Evolutionary conservation across 2,113 vertebrate genomes (phyloP), one percentile per base, ranked within the genome.

Genomic region (Rynchops niger): DNA sequence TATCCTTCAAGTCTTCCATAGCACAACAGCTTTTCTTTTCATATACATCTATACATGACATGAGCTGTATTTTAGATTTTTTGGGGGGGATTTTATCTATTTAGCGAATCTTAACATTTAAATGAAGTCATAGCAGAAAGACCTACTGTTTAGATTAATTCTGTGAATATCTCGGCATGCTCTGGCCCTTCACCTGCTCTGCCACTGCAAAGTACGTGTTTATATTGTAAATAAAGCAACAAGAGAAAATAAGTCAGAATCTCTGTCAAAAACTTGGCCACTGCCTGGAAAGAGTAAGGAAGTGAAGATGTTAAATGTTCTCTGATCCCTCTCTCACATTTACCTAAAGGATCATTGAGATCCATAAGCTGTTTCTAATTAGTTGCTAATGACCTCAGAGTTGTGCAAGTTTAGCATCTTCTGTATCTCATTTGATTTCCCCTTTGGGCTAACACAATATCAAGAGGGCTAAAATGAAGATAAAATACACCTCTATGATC

Each of bases 301-400:
- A 49, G 11, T 3, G 72, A 97, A 97, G n/a, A 97, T 71, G 83
- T 97, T 98, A 97, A 98, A 83, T 17, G 8, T 62, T 55, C 40
- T 89, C 83, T 56, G 80, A 96, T 94, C 56, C 81, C 40, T 40
- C 62, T 79, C 61, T 90, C 73, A 45, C n/a, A 79, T 95, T 96
- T 96, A 98, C 93, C 86, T 95, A 94, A 95, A 97, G 95, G 94
- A 96, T 95, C 95, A 79, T 52, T 97, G 95, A 49, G 69, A 96
- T 97, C 97, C 94, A 95, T 86, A 96, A 97, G 95, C 97, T 97
- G 93, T 95, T 98, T 97, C 95, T 98, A 98, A 98, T 98, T 98
- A 98, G 95, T 94, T 97, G 90, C 96, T 98, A 98, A 98, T 97
- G 97, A 97, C 95, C 94, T 91, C 83, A 86, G 97, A 97, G 96